Evolutionary conservation across 2,113 vertebrate genomes (phyloP), one percentile per base, ranked within the genome.

Genomic region (Microcebus ravelobensis): DNA sequence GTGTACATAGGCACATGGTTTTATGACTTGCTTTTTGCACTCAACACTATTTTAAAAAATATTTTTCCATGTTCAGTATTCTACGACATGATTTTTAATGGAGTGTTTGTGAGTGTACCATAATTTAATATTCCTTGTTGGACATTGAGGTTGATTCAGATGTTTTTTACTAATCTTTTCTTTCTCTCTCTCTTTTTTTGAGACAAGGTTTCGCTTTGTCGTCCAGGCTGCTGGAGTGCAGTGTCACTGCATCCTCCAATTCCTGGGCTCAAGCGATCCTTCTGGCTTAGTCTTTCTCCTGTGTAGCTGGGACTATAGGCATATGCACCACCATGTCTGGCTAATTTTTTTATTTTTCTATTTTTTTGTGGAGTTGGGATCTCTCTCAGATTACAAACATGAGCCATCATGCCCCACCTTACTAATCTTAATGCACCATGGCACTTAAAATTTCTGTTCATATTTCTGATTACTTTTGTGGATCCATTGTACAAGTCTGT

Each of bases 401-500:
- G 55, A 57, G 55, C 55, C 55, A 57, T 21, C 55, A 21, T 57
- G 20, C 55, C 55, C 55, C 61, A 29, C 61, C 61, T 48, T 81
- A 70, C 25, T 81, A 65, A 48, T 94, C 4, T 90, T 95, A 90
- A 68, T 79, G 27, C 0, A 59, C 21, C 10, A 31, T 68, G 13
- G 57, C 25, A 52, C 23, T 71, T 93, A 77, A 73, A 27, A 57
- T 27, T 23, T 84, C 68, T 91, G 27, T 3, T 93, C 20, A 59
- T 81, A 48, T 73, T 86, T 70, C 17, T 70, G 77, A 94, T 87
- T 90, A 34, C 86, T 93, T 93, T 88, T 57, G 94, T 94, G 50
- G 25, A 77, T 92, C 83, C 25, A 31, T 96, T 6, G 13, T 82
- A 34, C 34, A 90, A 39, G 31, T 73, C 84, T 52, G 76, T 92